Evolutionary conservation across 1,140 invertebrate genomes (phyloP).

Genomic region (Sinonovacula constricta): DNA sequence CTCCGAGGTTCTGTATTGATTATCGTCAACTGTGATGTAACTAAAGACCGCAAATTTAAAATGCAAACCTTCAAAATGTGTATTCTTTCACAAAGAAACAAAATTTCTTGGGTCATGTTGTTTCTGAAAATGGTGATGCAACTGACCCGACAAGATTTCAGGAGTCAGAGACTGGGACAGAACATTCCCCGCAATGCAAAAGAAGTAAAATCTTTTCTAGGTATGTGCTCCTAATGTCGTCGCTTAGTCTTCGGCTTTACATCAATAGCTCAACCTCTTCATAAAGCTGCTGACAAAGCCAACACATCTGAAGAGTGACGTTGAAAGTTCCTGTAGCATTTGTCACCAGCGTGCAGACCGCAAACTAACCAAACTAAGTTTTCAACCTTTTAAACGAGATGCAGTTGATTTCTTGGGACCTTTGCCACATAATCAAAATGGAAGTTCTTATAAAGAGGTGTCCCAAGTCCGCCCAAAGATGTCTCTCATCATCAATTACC

Average conservation of each 20-base stretch:
- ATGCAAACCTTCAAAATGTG: constrained; percentile 78
- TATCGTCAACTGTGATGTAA: constrained; percentile 52
- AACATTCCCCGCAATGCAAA: constrained; percentile 62
- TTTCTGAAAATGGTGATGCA: constrained; percentile 58
- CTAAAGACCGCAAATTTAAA: constrained; percentile 68
- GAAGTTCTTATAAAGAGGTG: constrained; percentile 62
- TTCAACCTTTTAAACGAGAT: constrained; percentile 59
- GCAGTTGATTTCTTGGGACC: constrained; percentile 73
- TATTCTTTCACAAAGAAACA: constrained; percentile 73
- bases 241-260: constrained; percentile 62
- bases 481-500: too few species aligned
- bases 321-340: constrained; percentile 20
- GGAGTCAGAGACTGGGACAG: constrained; percentile 65
- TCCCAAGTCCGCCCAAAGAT: constrained; percentile 61
- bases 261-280: constrained; percentile 55
- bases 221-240: constrained; percentile 64
- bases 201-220: constrained; percentile 67
- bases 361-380: neutral
- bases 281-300: constrained; percentile 45
- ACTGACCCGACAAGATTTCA: constrained; percentile 66
- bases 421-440: constrained; percentile 58
- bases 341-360: constrained; percentile 38
- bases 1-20: constrained; percentile 62
- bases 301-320: constrained; percentile 19
- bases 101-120: constrained; percentile 64